Conservation (phyloP, 2,113 vertebrate genomes). For the Terrapene triunguis region DNA sequence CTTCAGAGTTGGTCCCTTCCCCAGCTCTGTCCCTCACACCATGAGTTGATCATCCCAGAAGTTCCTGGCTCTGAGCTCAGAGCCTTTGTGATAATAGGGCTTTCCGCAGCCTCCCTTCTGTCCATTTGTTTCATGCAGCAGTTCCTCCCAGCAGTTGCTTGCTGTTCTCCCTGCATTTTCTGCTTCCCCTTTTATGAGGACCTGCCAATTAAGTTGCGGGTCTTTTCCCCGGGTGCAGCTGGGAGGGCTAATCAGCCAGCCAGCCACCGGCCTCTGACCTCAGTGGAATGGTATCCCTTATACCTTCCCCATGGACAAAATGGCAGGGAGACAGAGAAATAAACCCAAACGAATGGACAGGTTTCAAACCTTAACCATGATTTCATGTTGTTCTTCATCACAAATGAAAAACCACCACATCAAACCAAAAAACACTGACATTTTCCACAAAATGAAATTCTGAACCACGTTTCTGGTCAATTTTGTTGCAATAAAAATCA, state of each 20-base stretch:
- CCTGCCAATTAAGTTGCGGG: neutral
- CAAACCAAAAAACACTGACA: neutral
- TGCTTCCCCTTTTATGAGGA: neutral
- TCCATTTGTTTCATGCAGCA: neutral
- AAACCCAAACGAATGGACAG: neutral
- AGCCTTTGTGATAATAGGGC: neutral
- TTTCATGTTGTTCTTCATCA: neutral
- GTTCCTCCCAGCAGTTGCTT: neutral
- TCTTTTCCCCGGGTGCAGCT: neutral
- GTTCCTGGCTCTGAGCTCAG: neutral
- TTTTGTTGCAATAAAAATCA: neutral
- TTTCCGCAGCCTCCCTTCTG: neutral
- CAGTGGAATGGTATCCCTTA: neutral
- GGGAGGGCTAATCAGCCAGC: neutral
- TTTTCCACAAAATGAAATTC: neutral
- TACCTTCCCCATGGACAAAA: neutral
- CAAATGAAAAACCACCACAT: neutral
- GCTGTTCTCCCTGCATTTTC: neutral
- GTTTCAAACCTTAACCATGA: neutral
- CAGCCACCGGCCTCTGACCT: neutral
- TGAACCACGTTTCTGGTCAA: neutral
- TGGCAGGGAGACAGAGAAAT: neutral
- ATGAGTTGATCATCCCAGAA: neutral
- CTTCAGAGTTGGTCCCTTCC: neutral
- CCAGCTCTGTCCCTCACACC: neutral